A percentile compares a stretch with the other conserved stretches of the same genome.
Evolutionary conservation across 2,888 invertebrate species (phyloP).

Genomic region (Drosophila birchii): DNA sequence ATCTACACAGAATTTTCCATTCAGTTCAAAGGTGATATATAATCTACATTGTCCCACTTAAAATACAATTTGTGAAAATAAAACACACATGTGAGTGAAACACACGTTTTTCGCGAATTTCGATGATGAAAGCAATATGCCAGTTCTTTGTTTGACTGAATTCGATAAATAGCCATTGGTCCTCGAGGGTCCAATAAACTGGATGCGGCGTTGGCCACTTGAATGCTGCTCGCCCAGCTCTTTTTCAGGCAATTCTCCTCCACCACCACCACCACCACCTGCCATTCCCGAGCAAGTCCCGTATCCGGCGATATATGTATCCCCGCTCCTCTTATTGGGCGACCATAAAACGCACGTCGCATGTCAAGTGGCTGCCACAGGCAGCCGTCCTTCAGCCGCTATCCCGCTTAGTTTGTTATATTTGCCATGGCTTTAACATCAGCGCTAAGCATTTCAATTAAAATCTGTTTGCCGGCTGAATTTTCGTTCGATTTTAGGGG

Average conservation of each 20-base stretch:
- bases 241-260: slow-evolving; percentile 27
- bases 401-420: slow-evolving; percentile 47
- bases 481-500: slow-evolving; percentile 21
- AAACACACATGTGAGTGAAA: slow-evolving; percentile 19
- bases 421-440: slow-evolving; percentile 48
- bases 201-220: slow-evolving; percentile 39
- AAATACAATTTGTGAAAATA: slow-evolving; percentile 25
- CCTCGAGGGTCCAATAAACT: slow-evolving; percentile 46
- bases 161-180: slow-evolving; percentile 47
- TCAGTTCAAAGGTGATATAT: slow-evolving; percentile 7
- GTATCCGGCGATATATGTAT: slow-evolving; percentile 1
- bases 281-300: slow-evolving; percentile 3
- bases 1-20: neutral
- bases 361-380: slow-evolving; percentile 49
- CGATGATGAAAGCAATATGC: slow-evolving; percentile 31
- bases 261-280: neutral
- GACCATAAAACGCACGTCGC: slow-evolving; percentile 53
- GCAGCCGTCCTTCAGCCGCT: slow-evolving; percentile 20
- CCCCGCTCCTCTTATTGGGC: slow-evolving; percentile 2
- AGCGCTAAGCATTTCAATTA: slow-evolving; percentile 54
- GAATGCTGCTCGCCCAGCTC: slow-evolving; percentile 46
- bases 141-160: slow-evolving; percentile 31
- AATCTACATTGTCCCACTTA: slow-evolving; percentile 9
- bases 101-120: slow-evolving; percentile 11
- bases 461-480: slow-evolving; percentile 45